Evolutionary conservation across 2,797 vertebrate species (phyloP).

Genomic region (Onychomys leucogaster): DNA sequence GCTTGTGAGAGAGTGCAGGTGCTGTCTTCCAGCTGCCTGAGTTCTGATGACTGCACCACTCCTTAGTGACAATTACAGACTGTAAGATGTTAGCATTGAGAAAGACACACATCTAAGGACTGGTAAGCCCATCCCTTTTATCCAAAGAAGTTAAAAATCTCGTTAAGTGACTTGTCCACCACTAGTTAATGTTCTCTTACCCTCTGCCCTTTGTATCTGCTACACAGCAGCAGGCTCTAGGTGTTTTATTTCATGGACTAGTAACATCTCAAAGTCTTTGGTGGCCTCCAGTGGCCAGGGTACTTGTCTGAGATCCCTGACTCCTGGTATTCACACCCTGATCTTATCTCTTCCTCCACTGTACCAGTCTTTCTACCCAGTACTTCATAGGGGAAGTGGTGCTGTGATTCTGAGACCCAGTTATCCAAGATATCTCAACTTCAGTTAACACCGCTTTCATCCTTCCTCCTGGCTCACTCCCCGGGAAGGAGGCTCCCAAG

Average conservation of each 20-base stretch:
- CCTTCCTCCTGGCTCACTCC: slow-evolving; percentile 12
- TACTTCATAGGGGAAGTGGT: not conserved
- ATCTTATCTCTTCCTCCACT: not conserved
- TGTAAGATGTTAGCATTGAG: not conserved
- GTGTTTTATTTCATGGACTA: slow-evolving; percentile 35
- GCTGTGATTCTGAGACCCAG: not conserved
- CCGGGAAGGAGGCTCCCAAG: not conserved
- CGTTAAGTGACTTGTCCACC: not conserved
- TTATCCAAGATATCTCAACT: not conserved
- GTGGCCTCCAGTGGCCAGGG: not conserved
- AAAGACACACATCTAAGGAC: not conserved
- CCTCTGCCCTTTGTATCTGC: not conserved
- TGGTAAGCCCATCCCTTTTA: not conserved
- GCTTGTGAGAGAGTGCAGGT: no score
- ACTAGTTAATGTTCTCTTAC: not conserved
- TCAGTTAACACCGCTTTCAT: not conserved
- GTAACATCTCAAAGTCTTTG: slow-evolving; percentile 11
- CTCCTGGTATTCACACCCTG: not conserved
- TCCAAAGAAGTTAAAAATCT: not conserved
- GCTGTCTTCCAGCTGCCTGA: not conserved
- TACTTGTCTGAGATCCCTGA: not conserved
- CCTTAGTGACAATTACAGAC: not conserved
- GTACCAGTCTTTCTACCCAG: not conserved
- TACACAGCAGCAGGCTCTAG: not conserved
- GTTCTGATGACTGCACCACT: not conserved